Evolutionary conservation across 1,140 invertebrate species (phyloP).

Genomic region (Scaptomyza hsui): DNA sequence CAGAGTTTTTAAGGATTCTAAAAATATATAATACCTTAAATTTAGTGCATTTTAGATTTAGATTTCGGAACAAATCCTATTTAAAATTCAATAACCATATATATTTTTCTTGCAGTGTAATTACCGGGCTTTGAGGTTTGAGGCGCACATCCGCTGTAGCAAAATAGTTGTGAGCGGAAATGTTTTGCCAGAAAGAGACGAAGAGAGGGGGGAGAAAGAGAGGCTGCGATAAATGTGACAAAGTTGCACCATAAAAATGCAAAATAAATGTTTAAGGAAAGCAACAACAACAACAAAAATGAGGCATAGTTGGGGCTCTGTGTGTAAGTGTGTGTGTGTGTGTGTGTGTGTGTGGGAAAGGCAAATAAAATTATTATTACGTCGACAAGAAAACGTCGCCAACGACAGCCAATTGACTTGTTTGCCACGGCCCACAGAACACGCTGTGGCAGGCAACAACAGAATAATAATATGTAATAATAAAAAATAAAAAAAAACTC

Average conservation of each 20-base stretch:
- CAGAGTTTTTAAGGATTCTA: too few species aligned
- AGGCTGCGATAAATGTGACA: slow-evolving; percentile 65
- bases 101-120: too few species aligned
- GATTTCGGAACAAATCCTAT: too few species aligned
- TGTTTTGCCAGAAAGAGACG: slow-evolving; percentile 26
- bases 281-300: slow-evolving; percentile 24
- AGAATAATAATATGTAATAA: neutral
- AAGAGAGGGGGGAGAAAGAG: too few species aligned
- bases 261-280: slow-evolving; percentile 59
- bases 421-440: slow-evolving; percentile 44
- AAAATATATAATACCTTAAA: too few species aligned
- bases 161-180: slow-evolving; percentile 68
- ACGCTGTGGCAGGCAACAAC: slow-evolving; percentile 5
- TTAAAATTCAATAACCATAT: too few species aligned
- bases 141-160: slow-evolving; percentile 60
- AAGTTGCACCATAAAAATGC: slow-evolving; percentile 65
- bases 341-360: slow-evolving; percentile 70
- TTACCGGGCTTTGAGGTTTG: slow-evolving; percentile 11
- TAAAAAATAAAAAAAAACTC: slow-evolving; percentile 2
- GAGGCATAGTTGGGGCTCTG: neutral
- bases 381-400: slow-evolving; percentile 38
- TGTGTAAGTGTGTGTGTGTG: slow-evolving; percentile 31
- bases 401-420: slow-evolving; percentile 53
- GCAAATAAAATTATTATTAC: slow-evolving; percentile 76
- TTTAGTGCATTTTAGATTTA: too few species aligned